Evolutionary conservation across 2,888 invertebrate species (phyloP), one percentile per base, ranked within the genome.

Genomic region (Mongoloraphidia duomilia): DNA sequence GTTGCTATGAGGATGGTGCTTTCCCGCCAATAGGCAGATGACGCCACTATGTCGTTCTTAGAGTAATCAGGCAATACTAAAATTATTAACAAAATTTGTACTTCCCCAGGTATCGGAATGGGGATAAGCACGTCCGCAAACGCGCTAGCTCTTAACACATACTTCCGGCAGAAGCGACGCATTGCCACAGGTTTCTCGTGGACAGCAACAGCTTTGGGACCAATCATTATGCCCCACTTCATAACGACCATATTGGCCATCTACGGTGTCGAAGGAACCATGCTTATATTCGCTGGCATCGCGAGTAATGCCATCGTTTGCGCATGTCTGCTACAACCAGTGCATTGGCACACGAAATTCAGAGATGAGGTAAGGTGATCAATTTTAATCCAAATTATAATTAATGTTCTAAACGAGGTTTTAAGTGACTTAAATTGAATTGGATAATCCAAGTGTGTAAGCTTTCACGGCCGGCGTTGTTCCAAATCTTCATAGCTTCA

Each of bases 101-200:
- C 26, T 49, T 52, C 68, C 68, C 49, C 60, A 81, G 80, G 79
- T 57, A 68, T 74, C 52, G 80, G 82, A 2, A 71, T 77, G 53
- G 82, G 82, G 9, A 73, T 84, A 43, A 76, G 76, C 38, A 75
- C 79, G 59, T 80, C 84, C 0, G 76, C 84, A 3, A 82, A 80
- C 57, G 77, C 81, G 10, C 63, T 84, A 53, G 84, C 84, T 2
- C 65, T 84, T 50, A 84, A 84, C 59, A 82, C 83, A 3, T 85
- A 80, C 62, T 85, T 84, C 70, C 80, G 78, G 61, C 71, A 77
- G 46, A 76, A 77, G 61, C 72, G 84, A 62, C 72, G 83, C 60
- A 67, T 81, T 39, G 85, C 84, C 1, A 81, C 82, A 0, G 81
- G 84, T 0, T 67, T 82, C 47, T 79, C 80, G 54, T 82, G 82